Base-by-base conservation (phyloP, 30 jellyfish, hydroid and myxozoan genomes). In the Pelagia noctiluca region DNA sequence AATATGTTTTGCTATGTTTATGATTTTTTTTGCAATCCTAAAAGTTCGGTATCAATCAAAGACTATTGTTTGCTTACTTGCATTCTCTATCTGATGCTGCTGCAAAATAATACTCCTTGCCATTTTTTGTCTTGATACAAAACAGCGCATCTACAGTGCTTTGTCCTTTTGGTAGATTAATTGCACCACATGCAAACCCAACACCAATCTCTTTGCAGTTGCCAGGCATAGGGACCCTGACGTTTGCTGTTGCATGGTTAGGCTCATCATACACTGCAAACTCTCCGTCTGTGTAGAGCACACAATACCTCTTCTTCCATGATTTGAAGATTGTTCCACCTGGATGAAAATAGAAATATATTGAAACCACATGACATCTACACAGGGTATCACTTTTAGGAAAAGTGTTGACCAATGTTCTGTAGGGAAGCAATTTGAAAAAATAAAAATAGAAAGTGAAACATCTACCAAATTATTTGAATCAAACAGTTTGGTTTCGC, bases 131-230 rank as follows among this genome's bases (percentile, higher is more conserved):
- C 37, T 30, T 47, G 19, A 93, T 73, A 72, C 95, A 88, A 76
- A 93, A 93, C 84, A 93, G 71, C 5, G 98, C 80, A 69, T 93
- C 98, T 42, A 93, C 95, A 54, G 81, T 82, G 72, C 91, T 77
- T 32, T 84, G 85, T 18, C 96, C 96, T 60, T 87, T 93, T 18
- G 98, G 98, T 42, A 93, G 69, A 82, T 87, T 93, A 4, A 87
- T 82, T 35, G 93, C 50, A 26, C 98, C 98, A 74, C 96, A 88
- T n/a, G 96, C 98, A 80, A 87, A 93, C 1, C 97, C 98, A 35
- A 77, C 54, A 54, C 54, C 84, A 28, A 93, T 81, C 35, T 78
- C 53, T 32, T 73, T 75, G 53, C 91, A 76, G 19, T 93, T 96
- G 21, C 78, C 48, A 60, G 63, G 71, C 88, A 93, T 36, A 50